Base-by-base conservation (phyloP, 1,140 invertebrate genomes). In the Platyscapa corneri region DNA sequence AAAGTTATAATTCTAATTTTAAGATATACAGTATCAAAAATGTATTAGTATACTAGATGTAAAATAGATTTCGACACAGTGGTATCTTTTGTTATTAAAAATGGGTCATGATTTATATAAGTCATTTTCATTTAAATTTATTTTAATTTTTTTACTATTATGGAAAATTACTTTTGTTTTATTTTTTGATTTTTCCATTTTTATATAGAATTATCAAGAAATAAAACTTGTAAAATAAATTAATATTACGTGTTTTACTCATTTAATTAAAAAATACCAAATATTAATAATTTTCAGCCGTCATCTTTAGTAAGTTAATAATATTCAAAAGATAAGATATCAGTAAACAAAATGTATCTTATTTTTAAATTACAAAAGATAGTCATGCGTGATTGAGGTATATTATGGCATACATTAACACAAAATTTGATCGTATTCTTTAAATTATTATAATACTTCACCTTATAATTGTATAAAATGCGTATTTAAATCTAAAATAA, bases 21-120 rank as follows among this genome's bases (percentile, higher is more conserved):
- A 87, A 86, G 85, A 87, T 87, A 82, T 53, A 37, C 84, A 27
- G 72, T 86, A 84, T 81, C 82, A 86, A 87, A 87, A 86, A 20
- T 83, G 53, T 82, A 16, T 87, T 39, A 83, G 77, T 87, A 81
- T 67, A 83, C 82, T 67, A 70, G 84, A 72, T 83, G 70, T 80
- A 86, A 86, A 87, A 87, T 86, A 86, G 77, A 85, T 56, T 83
- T 86, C 77, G 27, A 81, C 6, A 77, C 74, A 70, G 82, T 53
- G 27, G 30, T 56, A 75, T 53, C 78, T 85, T 76, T 82, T 65
- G 16, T 18, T 72, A 30, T 67, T 60, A 60, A n/a, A 85, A 80
- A 75, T 32, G 20, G 10, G 23, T 30, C 39, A 16, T 60, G 39
- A 42, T 42, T 42, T 74, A 42, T 74, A 74, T 16, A 70, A 1